These are phyloP conservation scores for Epinotia ramella DNA, from an alignment of 2,888 invertebrate genomes.

Conservation along the genomic window DNA sequence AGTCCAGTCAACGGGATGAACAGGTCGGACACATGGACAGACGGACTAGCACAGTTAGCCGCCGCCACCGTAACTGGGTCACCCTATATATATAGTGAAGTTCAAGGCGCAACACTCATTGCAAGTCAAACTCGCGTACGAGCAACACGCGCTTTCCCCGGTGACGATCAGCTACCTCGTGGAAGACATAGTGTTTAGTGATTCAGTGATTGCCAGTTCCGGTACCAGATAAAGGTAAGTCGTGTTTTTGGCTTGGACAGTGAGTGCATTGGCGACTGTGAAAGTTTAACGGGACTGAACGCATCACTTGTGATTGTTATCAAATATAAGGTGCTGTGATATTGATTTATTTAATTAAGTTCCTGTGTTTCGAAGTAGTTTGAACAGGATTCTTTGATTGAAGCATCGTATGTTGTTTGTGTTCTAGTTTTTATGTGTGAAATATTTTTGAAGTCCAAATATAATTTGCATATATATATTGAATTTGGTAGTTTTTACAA, in stretches of 20 bases:
- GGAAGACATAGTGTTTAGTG: slow-evolving; percentile 76
- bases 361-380: not conserved
- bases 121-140: slow-evolving; percentile 80
- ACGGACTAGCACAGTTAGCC: slow-evolving; percentile 80
- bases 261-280: slow-evolving; percentile 53
- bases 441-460: too few relatives aligned
- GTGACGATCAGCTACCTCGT: slow-evolving; percentile 69
- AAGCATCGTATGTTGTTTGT: not conserved
- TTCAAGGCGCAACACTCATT: slow-evolving; percentile 91
- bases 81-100: slow-evolving; percentile 93
- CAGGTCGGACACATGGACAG: slow-evolving; percentile 71
- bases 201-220: slow-evolving; percentile 71
- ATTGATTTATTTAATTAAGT: not conserved
- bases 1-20: slow-evolving; percentile 70
- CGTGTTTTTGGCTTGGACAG: slow-evolving; percentile 50
- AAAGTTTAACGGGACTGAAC: slow-evolving; percentile 55
- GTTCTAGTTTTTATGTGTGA: not conserved
- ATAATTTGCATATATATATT: too few relatives aligned
- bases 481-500: too few relatives aligned
- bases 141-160: slow-evolving; percentile 82
- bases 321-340: slow-evolving; percentile 49
- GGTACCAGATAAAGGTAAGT: slow-evolving; percentile 76
- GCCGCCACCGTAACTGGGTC: slow-evolving; percentile 89
- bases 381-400: not conserved
- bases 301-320: slow-evolving; percentile 48